Percentiles rank a stretch among this genome's conserved stretches.
phyloP scores from a whole-genome alignment of 2,888 invertebrate species.

The Drosophila borborema region DNA sequence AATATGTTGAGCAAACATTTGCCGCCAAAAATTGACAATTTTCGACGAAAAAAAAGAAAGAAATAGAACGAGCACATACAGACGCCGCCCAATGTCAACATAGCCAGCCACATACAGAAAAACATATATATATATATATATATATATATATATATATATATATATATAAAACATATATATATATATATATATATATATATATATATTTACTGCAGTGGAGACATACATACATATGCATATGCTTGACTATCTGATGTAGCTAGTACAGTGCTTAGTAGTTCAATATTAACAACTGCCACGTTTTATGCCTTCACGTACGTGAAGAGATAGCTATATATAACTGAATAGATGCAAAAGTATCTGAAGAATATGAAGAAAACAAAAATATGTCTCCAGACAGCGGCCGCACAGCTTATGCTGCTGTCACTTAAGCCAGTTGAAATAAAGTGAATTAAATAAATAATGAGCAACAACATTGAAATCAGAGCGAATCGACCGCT shows the following conservation, averaged over 20 bases:
- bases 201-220: not conserved
- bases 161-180: too few species aligned
- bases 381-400: not conserved
- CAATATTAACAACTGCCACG: constrained; percentile 7
- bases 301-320: not conserved
- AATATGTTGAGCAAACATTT: constrained; percentile 52
- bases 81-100: not conserved
- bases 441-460: not conserved
- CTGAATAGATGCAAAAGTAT: not conserved
- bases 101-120: constrained; percentile 1
- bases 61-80: constrained; percentile 6
- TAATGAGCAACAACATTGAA: not conserved
- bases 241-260: not conserved
- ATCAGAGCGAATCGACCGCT: not conserved
- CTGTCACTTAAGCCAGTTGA: not conserved
- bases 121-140: not conserved
- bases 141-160: not conserved
- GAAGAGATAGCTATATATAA: not conserved
- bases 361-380: not conserved
- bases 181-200: not conserved
- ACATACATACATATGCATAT: not conserved
- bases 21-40: constrained; percentile 56
- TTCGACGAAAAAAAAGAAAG: constrained; percentile 1
- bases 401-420: not conserved
- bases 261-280: constrained; percentile 5